Base-by-base conservation (phyloP, 1,140 invertebrate species). In the Sarcophaga bullata region DNA sequence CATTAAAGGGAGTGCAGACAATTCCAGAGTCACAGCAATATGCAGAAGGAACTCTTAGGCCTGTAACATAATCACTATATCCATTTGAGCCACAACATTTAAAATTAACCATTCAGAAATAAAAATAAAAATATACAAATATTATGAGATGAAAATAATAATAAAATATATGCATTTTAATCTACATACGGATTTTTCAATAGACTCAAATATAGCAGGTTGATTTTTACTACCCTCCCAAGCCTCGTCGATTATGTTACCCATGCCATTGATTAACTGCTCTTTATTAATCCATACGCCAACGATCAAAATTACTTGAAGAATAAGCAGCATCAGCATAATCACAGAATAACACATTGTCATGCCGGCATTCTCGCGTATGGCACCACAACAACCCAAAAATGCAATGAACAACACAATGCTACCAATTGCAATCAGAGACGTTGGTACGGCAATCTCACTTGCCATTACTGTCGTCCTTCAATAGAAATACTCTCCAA, bases 311-410 rank as follows among this genome's bases (percentile, higher is more conserved):
- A 92, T 91, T 68, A 95, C 91, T 92, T 95, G 93, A 80, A 93
- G 86, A 47, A 94, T 92, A 84, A 94, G 92, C 54, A 94, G 90
- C 50, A 93, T 90, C 81, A 94, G 87, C 83, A 95, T 87, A 86
- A 93, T 92, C 81, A 93, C 91, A 2, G 94, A 92, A 90, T 94
- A 95, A 93, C 94, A 95, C 87, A 95, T 92, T 37, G 95, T 92
- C 95, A 97, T 96, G 91, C 95, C 96, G 83, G 95, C 93, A 84
- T 94, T 96, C 89, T 96, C 95, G 82, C 94, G 93, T 83, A 96
- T 94, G 7, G 96, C 95, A 58, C 96, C 96, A 86, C 95, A 96
- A 89, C 96, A 97, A 85, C 96, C 96, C 87, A 96, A 94, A 91
- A 96, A 96, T 10, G 95, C 93, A 68, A 96, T 93, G 47, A 95